A percentile compares a stretch with the other conserved stretches of the same genome.
Conservation (phyloP, 2,888 invertebrate genomes). For the Brachypalpus laphriformis region DNA sequence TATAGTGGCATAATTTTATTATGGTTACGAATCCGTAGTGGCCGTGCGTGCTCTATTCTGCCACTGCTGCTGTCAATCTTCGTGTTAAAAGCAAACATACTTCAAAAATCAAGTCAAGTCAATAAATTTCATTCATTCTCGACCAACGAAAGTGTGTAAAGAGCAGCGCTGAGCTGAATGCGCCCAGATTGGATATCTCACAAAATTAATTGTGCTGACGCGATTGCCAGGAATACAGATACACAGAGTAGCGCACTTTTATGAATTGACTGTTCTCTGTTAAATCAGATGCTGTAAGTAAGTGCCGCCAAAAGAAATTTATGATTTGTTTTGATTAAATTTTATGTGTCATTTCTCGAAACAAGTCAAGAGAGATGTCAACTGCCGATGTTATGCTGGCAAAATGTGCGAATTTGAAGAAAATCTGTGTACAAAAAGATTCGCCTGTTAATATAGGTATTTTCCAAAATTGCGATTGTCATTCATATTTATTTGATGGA, state of each 20-base stretch:
- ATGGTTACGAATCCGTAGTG: background rate
- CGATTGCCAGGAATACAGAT: background rate
- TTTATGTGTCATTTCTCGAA: slow-evolving; percentile 31
- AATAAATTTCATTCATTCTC: slow-evolving; percentile 38
- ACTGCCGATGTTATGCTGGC: slow-evolving; percentile 1
- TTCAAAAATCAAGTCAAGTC: slow-evolving; percentile 37
- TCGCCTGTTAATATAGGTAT: background rate
- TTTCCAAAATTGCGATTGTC: slow-evolving; percentile 28
- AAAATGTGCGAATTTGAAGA: slow-evolving; percentile 32
- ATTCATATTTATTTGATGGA: slow-evolving; percentile 48
- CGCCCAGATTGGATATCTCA: background rate
- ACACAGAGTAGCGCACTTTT: no score
- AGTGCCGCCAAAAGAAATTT: slow-evolving; percentile 13
- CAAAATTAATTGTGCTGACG: slow-evolving; percentile 23
- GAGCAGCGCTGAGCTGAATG: background rate
- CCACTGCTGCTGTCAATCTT: slow-evolving; percentile 13
- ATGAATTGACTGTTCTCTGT: no score
- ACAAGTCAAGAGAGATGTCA: slow-evolving; percentile 36
- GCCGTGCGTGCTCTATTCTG: background rate
- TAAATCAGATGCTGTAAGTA: slow-evolving; percentile 12
- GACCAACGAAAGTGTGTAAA: background rate
- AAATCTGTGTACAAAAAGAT: background rate
- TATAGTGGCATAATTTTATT: slow-evolving; percentile 47
- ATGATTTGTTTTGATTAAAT: slow-evolving; percentile 53
- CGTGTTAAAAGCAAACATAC: slow-evolving; percentile 3